A percentile compares a stretch with the other conserved stretches of the same genome.
These are phyloP conservation scores for Crocidura indochinensis DNA, from an alignment of 2,797 vertebrate species.

Conservation along the genomic window DNA sequence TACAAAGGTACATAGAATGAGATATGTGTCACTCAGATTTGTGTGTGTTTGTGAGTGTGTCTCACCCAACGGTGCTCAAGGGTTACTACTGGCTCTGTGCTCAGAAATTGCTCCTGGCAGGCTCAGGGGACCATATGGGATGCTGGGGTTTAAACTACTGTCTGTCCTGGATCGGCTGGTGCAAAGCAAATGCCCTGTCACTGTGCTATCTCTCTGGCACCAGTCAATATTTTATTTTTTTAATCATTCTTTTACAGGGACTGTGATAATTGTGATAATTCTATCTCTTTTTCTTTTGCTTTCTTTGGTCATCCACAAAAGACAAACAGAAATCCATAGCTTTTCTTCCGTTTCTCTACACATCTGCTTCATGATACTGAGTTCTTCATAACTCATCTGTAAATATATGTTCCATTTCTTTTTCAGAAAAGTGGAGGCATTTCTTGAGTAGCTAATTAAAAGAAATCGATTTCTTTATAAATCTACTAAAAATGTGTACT, in stretches of 20 bases:
- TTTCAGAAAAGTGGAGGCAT: constrained; percentile 56
- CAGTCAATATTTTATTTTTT: too few relatives aligned
- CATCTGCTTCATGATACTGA: constrained; percentile 68
- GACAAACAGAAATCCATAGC: not conserved
- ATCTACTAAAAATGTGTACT: not conserved
- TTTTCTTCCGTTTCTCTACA: not conserved
- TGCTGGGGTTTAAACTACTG: too few relatives aligned
- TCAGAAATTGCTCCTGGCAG: too few relatives aligned
- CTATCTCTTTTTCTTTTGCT: not conserved
- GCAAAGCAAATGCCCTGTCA: too few relatives aligned
- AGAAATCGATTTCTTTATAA: constrained; percentile 47
- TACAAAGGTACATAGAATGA: constrained; percentile 34
- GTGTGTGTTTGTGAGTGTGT: too few relatives aligned
- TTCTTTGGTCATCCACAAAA: constrained; percentile 38
- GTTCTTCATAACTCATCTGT: constrained; percentile 38
- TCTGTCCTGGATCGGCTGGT: too few relatives aligned
- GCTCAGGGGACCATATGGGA: too few relatives aligned
- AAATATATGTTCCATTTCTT: constrained; percentile 58
- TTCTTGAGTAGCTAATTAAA: constrained; percentile 62
- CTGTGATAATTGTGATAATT: constrained; percentile 7
- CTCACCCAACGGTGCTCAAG: too few relatives aligned
- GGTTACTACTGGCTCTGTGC: too few relatives aligned
- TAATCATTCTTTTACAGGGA: not conserved
- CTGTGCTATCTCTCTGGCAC: too few relatives aligned
- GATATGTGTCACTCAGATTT: not conserved